These are phyloP conservation scores for Petrocephalus zakoni DNA, from an alignment of 2,113 vertebrate species.

Conservation along the genomic window DNA sequence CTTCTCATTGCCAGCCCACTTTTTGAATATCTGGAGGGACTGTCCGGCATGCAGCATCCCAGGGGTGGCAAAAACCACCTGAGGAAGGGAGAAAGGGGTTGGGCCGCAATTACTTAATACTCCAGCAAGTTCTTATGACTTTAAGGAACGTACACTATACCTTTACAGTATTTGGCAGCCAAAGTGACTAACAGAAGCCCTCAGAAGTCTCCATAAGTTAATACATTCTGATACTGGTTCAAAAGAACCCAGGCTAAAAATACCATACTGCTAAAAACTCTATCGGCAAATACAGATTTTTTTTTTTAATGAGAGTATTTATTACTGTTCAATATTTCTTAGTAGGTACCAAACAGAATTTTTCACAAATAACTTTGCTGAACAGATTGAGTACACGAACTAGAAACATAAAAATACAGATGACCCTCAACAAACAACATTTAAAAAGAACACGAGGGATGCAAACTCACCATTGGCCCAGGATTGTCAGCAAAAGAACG, in stretches of 20 bases:
- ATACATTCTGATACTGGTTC: too few relatives aligned
- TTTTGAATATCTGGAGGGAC: conserved; percentile 94
- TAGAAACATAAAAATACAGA: too few relatives aligned
- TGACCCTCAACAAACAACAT: not conserved
- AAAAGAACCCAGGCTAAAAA: too few relatives aligned
- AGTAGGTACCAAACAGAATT: not conserved
- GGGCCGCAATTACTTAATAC: not conserved
- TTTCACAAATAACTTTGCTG: not conserved
- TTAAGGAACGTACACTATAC: not conserved
- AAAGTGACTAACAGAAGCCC: too few relatives aligned
- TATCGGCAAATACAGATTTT: too few relatives aligned
- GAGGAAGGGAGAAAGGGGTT: not conserved
- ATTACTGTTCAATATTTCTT: not conserved
- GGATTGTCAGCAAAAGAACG: conserved; percentile 90
- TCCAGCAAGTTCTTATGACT: not conserved
- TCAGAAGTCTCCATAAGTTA: too few relatives aligned
- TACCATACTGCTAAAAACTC: too few relatives aligned
- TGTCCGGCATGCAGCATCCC: conserved; percentile 96
- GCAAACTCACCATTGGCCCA: conserved; percentile 80
- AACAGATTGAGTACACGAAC: not conserved
- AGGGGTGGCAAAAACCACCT: conserved; percentile 97
- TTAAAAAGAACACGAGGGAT: not conserved
- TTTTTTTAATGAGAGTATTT: not conserved
- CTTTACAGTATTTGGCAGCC: too few relatives aligned
- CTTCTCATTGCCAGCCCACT: conserved; percentile 96